Evolutionary conservation across 1,140 invertebrate genomes (phyloP), one percentile per base, ranked within the genome.

Genomic region (Vollenhovia emeryi): DNA sequence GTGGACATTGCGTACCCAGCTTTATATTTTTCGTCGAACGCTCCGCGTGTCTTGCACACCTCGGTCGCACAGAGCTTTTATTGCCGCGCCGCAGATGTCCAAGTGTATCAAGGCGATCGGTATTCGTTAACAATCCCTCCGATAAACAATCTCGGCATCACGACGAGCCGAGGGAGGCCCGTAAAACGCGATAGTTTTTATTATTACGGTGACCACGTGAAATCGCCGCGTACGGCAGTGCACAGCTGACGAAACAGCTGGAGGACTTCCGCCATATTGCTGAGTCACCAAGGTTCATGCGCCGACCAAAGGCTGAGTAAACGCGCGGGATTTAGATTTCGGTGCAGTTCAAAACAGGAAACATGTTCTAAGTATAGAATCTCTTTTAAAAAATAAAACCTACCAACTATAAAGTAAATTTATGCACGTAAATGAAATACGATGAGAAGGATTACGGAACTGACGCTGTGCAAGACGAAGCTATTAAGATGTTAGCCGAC

Each of bases 301-400:
- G 36, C 43, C 11, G 8, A 57, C 5, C 33, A 18, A 33, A 74
- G 1, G 15, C 36, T 4, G 6, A 52, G 0, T 36, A 33, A 73
- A 40, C 52, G 50, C 71, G 71, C 71, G 71, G 36, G 15, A 59
- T 75, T 75, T 57, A 1, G 33, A 57, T 57, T 74, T 36, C 24
- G 15, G 18, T 4, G n/a, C 11, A 59, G 0, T 59, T 36, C 6
- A 4, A 64, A 64, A 43, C 5, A 40, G 33, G 13, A 75, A 59
- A 59, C 6, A 18, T 57, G 3, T 75, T 75, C 21, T 21, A 57
- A 0, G 13, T 48, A 48, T 2, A 9, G 24, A 33, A 71, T 21
- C n/a, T 33, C 27, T 15, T 36, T 59, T 57, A 21, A 57, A 33
- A 36, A 2, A 40, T 15, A 43, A 3, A 43, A 8, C 7, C n/a